Evolutionary conservation across 2,113 vertebrate genomes (phyloP).

Genomic region (Empidonax alnorum): DNA sequence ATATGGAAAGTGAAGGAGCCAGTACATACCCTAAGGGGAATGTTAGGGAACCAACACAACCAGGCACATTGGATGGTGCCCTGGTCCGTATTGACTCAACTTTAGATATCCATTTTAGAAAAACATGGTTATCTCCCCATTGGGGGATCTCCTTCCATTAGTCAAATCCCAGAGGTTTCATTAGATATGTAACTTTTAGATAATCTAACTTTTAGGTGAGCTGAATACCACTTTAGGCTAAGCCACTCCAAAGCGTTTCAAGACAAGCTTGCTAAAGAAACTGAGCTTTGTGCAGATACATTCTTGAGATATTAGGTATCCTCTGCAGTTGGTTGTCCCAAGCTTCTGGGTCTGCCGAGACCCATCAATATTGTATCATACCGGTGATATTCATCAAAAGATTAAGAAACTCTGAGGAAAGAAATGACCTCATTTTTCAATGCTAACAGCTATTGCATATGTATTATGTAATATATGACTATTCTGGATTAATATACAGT

Average conservation of each 20-base stretch:
- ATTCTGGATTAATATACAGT: background rate
- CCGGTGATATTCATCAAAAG: accelerated
- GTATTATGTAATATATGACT: background rate
- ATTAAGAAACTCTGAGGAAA: background rate
- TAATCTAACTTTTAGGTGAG: background rate
- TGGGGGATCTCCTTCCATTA: background rate
- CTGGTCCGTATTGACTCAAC: background rate
- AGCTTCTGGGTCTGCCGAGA: background rate
- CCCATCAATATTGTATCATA: background rate
- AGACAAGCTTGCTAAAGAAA: background rate
- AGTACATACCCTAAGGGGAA: background rate
- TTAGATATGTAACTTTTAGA: background rate
- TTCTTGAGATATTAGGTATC: background rate
- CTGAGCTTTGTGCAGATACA: background rate
- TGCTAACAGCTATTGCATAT: conserved; percentile 4
- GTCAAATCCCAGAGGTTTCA: background rate
- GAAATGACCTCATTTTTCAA: background rate
- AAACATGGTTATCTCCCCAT: accelerated
- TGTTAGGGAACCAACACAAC: background rate
- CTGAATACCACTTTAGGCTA: background rate
- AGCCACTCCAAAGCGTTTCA: background rate
- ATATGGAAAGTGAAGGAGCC: background rate
- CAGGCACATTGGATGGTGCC: background rate
- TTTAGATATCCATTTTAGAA: background rate
- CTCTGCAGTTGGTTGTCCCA: background rate